Evolutionary conservation across 2,113 vertebrate genomes (phyloP), one percentile per base, ranked within the genome.

Genomic region (Myiopsitta monachus): DNA sequence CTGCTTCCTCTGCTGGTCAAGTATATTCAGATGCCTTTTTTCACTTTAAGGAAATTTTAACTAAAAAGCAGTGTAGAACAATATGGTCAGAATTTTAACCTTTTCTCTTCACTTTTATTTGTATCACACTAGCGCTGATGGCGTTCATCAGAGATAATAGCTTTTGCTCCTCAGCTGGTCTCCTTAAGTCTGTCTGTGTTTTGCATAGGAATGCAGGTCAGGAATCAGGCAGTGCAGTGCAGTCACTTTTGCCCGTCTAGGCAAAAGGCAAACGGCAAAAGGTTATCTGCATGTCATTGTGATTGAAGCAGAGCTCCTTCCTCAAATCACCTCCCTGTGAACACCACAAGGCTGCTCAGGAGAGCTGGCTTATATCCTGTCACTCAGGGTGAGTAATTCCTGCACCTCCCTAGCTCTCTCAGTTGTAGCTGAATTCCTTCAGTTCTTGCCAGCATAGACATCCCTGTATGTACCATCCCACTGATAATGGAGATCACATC

Each of bases 281-380:
- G 9, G 36, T 3, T 23, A 13, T 36, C 26, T 55, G 36, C 21
- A 64, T 9, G 5, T 16, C 3, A 2, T 8, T 73, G 26, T 23
- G 18, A 27, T 39, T 27, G 28, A 54, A 73, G 39, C 18, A 68
- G 27, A 30, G 33, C 17, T 80, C 28, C 12, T 76, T n/a, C 23
- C 47, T n/a, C 10, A 54, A 44, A 17, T 55, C 49, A n/a, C 8
- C 15, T 31, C 12, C 17, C 36, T 64, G 19, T 31, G 64, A 84
- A 36, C 27, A 63, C 18, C 18, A 13, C 1, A 1, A 84, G 41
- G 30, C 22, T 55, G 8, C 54, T 10, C 36, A 27, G 6, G 57
- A 80, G 4, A 2, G 0, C 30, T 80, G 46, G 2, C 6, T 67
- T 39, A 0, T 17, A 19, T 61, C 30, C 15, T 39, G 0, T 23